Conservation (phyloP, 1,140 invertebrate genomes). For the Thaumatotibia leucotreta region DNA sequence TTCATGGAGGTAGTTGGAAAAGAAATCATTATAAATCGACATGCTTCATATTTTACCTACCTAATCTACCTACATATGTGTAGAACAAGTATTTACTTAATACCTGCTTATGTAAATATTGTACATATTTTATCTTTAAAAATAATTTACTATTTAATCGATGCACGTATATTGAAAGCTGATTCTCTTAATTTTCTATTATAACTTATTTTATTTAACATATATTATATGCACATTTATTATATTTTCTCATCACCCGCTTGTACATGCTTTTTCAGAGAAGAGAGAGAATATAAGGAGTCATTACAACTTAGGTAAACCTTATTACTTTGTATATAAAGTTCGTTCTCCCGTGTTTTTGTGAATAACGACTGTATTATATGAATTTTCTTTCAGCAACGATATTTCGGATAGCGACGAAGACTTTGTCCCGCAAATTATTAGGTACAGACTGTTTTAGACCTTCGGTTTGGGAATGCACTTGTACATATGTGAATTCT, state of each 20-base stretch:
- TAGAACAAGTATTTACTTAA: too few species aligned
- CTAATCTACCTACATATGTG: too few species aligned
- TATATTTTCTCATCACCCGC: slow-evolving; percentile 17
- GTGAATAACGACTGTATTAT: slow-evolving; percentile 40
- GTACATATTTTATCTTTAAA: not conserved
- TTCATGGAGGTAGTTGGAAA: too few species aligned
- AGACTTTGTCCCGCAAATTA: slow-evolving; percentile 33
- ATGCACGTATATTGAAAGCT: not conserved
- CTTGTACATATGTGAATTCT: not conserved
- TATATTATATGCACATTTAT: slow-evolving; percentile 50
- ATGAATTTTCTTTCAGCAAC: slow-evolving; percentile 66
- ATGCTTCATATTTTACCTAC: too few species aligned
- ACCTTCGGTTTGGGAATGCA: slow-evolving; percentile 21
- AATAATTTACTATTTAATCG: not conserved
- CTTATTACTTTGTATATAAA: slow-evolving; percentile 14
- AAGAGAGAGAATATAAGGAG: not conserved
- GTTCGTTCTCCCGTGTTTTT: slow-evolving; percentile 10
- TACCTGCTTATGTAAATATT: not conserved
- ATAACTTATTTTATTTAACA: not conserved
- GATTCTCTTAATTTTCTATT: not conserved
- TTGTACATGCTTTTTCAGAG: not conserved
- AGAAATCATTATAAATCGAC: too few species aligned
- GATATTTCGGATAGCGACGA: slow-evolving; percentile 43
- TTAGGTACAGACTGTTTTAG: slow-evolving; percentile 41
- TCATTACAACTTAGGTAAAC: not conserved